These are phyloP conservation scores for Lacanobia oleracea DNA, from an alignment of 2,888 invertebrate genomes.

Conservation along the genomic window DNA sequence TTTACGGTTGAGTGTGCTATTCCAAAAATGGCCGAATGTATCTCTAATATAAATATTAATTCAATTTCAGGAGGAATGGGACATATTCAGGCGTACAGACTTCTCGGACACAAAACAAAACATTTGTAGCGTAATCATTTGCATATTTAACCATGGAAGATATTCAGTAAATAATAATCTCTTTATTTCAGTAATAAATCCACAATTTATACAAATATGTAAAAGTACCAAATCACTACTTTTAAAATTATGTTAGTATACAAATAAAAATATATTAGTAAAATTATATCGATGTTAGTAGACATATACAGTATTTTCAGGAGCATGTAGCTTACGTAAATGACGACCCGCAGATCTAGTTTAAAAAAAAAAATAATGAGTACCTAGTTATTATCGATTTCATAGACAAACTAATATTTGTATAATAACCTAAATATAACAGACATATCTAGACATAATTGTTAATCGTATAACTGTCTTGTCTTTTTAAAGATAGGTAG, in stretches of 20 bases:
- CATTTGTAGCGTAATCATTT: constrained; percentile 7
- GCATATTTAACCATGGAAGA: background rate
- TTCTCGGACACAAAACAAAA: constrained; percentile 26
- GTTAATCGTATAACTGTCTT: background rate
- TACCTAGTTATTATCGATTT: constrained; percentile 3
- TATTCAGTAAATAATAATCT: background rate
- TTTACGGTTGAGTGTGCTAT: background rate
- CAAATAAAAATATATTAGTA: too few relatives aligned
- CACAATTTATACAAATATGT: background rate
- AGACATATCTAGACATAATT: background rate
- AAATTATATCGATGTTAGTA: too few relatives aligned
- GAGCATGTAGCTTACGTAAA: too few relatives aligned
- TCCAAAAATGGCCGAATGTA: too few relatives aligned
- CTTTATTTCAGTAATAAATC: background rate
- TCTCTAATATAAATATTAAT: constrained; percentile 1
- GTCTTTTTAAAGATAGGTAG: too few relatives aligned
- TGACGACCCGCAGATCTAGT: background rate
- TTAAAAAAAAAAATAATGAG: background rate
- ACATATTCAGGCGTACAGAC: constrained; percentile 37
- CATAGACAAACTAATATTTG: background rate
- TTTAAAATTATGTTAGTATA: too few relatives aligned
- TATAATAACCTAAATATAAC: background rate
- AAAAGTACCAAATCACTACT: background rate
- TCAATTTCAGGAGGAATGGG: constrained; percentile 52
- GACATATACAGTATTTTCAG: too few relatives aligned